These are phyloP conservation scores for Ernsta delagoae DNA, from an alignment of 2,888 invertebrate species.

Conservation along the genomic window DNA sequence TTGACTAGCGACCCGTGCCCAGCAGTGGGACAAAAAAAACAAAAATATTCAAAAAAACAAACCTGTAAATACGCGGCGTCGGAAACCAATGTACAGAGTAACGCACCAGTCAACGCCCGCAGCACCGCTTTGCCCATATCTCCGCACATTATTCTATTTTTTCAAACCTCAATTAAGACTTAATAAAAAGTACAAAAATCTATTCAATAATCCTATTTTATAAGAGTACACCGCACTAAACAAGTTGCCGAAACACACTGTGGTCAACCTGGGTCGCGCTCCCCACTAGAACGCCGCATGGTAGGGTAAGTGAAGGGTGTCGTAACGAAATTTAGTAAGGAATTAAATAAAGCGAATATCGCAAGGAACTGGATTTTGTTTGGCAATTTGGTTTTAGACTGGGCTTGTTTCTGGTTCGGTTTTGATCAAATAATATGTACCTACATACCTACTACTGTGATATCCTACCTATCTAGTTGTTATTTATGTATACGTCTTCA, in stretches of 20 bases:
- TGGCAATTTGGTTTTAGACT: conserved; percentile 15
- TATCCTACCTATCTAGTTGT: too few species aligned
- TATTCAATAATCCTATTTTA: neutral
- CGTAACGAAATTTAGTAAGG: conserved; percentile 35
- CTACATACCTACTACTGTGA: too few species aligned
- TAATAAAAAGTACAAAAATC: neutral
- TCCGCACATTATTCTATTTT: conserved; percentile 71
- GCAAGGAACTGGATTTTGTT: conserved; percentile 32
- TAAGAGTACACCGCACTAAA: conserved; percentile 23
- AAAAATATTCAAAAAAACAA: conserved; percentile 34
- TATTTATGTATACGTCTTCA: too few species aligned
- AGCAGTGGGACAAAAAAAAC: too few species aligned
- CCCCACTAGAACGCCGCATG: conserved; percentile 23
- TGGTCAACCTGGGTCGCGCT: conserved; percentile 7
- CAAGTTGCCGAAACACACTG: conserved; percentile 26
- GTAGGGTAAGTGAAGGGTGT: conserved; percentile 35
- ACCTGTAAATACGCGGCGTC: conserved; percentile 81
- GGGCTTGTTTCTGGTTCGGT: neutral
- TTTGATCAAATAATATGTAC: too few species aligned
- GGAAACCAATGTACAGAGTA: conserved; percentile 73
- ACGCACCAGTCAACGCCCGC: conserved; percentile 75
- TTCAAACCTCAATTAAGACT: neutral
- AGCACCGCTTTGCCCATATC: conserved; percentile 80
- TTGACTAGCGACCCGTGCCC: too few species aligned
- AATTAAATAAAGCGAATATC: conserved; percentile 27